These are phyloP conservation scores for Trissoscelio sp. DNA, from an alignment of 2,888 invertebrate species.

Conservation along the genomic window DNA sequence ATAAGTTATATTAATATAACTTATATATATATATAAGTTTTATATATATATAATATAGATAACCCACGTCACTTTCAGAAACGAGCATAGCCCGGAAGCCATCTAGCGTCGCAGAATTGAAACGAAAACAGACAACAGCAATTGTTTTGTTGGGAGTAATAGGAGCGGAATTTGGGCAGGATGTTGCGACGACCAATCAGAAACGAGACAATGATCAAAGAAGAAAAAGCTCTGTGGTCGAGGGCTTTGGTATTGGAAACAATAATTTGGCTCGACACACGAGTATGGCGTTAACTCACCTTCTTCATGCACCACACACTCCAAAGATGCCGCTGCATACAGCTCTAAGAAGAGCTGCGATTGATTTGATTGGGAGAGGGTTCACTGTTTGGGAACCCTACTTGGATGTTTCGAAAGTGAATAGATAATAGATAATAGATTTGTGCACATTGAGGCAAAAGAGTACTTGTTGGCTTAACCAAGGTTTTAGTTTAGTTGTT, in stretches of 20 bases:
- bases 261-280: constrained; percentile 96
- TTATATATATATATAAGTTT: too few relatives aligned
- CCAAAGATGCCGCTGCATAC: constrained; percentile 95
- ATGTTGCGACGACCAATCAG: constrained; percentile 90
- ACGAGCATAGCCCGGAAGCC: constrained; percentile 88
- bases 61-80: too few relatives aligned
- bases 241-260: constrained; percentile 94
- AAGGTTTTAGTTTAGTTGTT: too few relatives aligned
- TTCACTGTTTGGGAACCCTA: constrained; percentile 99
- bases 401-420: constrained; percentile 95
- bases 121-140: constrained; percentile 98
- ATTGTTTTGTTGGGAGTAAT: constrained; percentile 98
- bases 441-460: too few relatives aligned
- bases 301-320: constrained; percentile 94
- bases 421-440: too few relatives aligned
- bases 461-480: too few relatives aligned
- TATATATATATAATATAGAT: too few relatives aligned
- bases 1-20: too few relatives aligned
- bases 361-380: constrained; percentile 98
- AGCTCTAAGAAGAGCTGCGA: constrained; percentile 96
- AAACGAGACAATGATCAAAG: constrained; percentile 86
- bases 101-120: constrained; percentile 92
- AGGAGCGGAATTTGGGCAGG: constrained; percentile 99
- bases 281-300: constrained; percentile 96
- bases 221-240: constrained; percentile 93